Evolutionary conservation across 2,888 invertebrate genomes (phyloP).

Genomic region (Dicycla oo): DNA sequence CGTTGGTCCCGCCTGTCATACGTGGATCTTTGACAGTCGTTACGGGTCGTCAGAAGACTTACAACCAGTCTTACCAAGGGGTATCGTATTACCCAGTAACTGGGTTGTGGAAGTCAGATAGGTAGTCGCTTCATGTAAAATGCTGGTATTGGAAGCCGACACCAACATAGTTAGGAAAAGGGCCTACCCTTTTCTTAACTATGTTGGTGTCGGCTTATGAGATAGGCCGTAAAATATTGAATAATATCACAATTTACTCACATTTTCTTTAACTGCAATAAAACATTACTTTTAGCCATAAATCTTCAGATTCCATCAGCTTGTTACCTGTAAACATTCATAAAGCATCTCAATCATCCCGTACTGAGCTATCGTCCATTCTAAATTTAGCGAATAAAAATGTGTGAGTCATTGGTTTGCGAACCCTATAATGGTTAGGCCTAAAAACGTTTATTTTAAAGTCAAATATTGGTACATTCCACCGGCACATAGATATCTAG

Average conservation of each 20-base stretch:
- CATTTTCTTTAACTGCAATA: not conserved
- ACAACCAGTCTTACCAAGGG: no score
- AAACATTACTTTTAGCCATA: slow-evolving; percentile 2
- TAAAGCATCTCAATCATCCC: slow-evolving; percentile 20
- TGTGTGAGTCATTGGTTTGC: slow-evolving; percentile 12
- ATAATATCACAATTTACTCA: not conserved
- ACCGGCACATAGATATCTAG: not conserved
- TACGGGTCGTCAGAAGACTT: no score
- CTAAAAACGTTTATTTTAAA: slow-evolving; percentile 26
- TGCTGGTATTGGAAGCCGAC: no score
- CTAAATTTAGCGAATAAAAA: slow-evolving; percentile 24
- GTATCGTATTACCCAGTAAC: no score
- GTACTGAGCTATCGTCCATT: not conserved
- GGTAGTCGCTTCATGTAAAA: no score
- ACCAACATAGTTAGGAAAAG: no score
- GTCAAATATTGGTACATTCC: slow-evolving; percentile 23
- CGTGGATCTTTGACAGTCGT: no score
- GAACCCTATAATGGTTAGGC: slow-evolving; percentile 3
- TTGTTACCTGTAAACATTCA: slow-evolving; percentile 19
- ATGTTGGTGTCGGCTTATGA: no score
- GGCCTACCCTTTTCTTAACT: no score
- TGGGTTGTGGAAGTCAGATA: no score
- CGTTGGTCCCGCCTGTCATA: no score
- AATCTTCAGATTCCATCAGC: slow-evolving; percentile 20
- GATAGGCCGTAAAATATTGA: not conserved